phyloP scores from a whole-genome alignment of 2,113 vertebrate species.

The Athene noctua region DNA sequence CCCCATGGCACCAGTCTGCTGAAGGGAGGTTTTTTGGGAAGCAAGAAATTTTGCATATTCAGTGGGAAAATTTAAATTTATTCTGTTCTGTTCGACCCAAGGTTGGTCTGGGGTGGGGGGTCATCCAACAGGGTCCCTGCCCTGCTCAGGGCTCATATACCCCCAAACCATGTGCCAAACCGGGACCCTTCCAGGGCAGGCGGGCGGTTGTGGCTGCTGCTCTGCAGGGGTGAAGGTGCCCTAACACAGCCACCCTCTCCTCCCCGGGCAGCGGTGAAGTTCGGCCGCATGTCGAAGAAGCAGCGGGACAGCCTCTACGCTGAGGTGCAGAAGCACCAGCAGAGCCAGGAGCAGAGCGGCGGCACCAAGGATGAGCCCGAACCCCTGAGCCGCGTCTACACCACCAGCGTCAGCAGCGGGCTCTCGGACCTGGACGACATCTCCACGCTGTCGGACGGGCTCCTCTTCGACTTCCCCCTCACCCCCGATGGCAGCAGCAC shows the following conservation, averaged over 20 bases:
- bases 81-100: neutral
- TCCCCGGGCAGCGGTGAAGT: conserved; percentile 83
- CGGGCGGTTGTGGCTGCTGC: rapidly evolving
- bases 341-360: conserved; percentile 77
- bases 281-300: conserved; percentile 95
- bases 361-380: conserved; percentile 66
- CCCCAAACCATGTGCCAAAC: rapidly evolving
- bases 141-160: rapidly evolving
- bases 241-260: neutral
- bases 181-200: neutral
- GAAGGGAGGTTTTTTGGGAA: neutral
- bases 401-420: conserved; percentile 77
- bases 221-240: neutral
- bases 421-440: conserved; percentile 87
- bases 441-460: conserved; percentile 78
- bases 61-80: rapidly evolving
- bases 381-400: conserved; percentile 72
- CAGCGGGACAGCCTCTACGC: conserved; percentile 91
- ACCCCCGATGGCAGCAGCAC: conserved; percentile 79
- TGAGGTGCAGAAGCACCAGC: conserved; percentile 92
- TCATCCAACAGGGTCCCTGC: rapidly evolving
- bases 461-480: conserved; percentile 87
- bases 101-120: rapidly evolving
- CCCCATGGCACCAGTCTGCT: rapidly evolving
- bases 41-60: neutral